Base-by-base conservation (phyloP, 2,888 invertebrate genomes). In the Agriotes lineatus region DNA sequence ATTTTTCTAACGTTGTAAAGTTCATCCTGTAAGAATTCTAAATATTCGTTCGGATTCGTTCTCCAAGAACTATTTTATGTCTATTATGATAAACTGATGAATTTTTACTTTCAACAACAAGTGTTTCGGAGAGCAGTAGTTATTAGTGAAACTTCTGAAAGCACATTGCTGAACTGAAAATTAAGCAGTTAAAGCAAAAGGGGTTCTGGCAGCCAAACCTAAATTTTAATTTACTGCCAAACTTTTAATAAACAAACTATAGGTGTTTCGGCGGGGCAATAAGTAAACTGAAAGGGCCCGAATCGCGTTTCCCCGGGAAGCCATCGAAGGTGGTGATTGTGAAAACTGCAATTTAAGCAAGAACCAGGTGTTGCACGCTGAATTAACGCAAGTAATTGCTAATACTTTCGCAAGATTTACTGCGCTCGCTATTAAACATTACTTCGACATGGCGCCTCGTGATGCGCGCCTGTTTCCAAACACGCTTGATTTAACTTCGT, bases 301-400 rank as follows among this genome's bases (percentile, higher is more conserved):
- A 25, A 25, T 25, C 25, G 25, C 7, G 25, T 25, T 25, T 25
- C 7, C 25, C 7, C 7, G 7, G 56, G 9, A 39, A 52, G n/a
- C 56, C 39, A 39, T 20, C 56, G 56, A 56, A 56, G 56, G 69
- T 37, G 69, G 60, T 69, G 65, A 67, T 68, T 60, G 68, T 74
- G 76, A 78, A 79, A 80, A 80, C 75, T 77, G 80, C 79, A 80
- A 80, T 80, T 79, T 79, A 76, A 78, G 77, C 76, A 78, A 77
- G 76, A 67, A 77, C 78, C 82, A 82, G 83, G 82, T 82, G 82
- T 80, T 82, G 80, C 80, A 80, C 79, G 81, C 77, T 76, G 80
- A 82, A 83, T 83, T 83, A 83, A 81, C 83, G 82, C 81, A 80
- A 80, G 82, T 83, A 83, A 83, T 83, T 83, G 82, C 82, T 81